These are phyloP conservation scores for Hypocryptadius cinnamomeus DNA, from an alignment of 2,113 vertebrate species.

Conservation along the genomic window DNA sequence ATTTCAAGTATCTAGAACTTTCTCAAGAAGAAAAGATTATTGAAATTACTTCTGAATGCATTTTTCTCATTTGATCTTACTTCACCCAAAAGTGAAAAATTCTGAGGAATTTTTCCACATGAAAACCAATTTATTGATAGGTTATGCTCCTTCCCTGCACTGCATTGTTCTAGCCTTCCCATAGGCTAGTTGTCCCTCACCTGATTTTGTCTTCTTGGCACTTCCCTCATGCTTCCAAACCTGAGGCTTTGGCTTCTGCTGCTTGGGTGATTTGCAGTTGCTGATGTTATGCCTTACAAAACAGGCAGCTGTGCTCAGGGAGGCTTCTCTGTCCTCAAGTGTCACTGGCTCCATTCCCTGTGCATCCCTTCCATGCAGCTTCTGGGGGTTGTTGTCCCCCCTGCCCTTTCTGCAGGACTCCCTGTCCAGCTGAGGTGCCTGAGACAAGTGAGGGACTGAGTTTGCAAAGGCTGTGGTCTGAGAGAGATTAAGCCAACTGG, in stretches of 20 bases:
- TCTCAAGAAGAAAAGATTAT: not conserved
- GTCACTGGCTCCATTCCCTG: not conserved
- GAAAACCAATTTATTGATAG: not conserved
- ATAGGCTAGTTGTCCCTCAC: not conserved
- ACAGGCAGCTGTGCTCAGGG: not conserved
- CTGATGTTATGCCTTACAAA: not conserved
- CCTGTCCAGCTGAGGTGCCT: not conserved
- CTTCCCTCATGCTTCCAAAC: not conserved
- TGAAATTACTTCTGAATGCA: not conserved
- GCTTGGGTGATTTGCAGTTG: not conserved
- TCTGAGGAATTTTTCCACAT: not conserved
- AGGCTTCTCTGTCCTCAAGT: not conserved
- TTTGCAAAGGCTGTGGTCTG: not conserved
- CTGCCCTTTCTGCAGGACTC: not conserved
- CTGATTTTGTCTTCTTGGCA: not conserved
- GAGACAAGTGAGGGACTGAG: not conserved
- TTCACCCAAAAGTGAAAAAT: not conserved
- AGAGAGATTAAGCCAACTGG: not conserved
- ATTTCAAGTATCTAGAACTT: not conserved
- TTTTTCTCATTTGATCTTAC: not conserved
- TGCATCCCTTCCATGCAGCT: fast-evolving
- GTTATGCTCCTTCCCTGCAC: not conserved
- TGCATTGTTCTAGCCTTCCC: not conserved
- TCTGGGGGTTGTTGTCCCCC: fast-evolving
- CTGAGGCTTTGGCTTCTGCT: not conserved